Evolutionary conservation across 2,797 vertebrate genomes (phyloP).

Genomic region (Lagocephalus sceleratus): DNA sequence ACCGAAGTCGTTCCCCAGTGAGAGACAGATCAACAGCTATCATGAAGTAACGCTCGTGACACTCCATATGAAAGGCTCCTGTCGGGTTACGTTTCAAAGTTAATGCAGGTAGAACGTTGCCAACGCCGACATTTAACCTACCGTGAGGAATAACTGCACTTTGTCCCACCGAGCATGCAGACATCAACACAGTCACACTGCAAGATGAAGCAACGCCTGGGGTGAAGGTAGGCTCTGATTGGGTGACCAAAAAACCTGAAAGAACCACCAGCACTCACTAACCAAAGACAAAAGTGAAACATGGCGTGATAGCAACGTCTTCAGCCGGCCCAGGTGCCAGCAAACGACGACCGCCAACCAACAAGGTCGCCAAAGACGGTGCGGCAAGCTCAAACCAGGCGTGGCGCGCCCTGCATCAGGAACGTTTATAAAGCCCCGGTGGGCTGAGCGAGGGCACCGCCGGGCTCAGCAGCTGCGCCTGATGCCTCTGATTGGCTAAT

Average conservation of each 20-base stretch:
- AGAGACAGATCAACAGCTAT: conserved; percentile 50
- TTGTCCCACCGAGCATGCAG: conserved; percentile 5
- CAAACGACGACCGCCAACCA: conserved; percentile 49
- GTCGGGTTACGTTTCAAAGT: neutral
- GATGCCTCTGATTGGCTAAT: conserved; percentile 4
- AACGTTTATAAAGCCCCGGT: conserved; percentile 38
- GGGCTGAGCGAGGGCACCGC: neutral
- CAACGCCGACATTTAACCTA: conserved; percentile 8
- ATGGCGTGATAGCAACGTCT: conserved; percentile 57
- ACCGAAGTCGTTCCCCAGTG: conserved; percentile 32
- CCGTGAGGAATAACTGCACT: conserved; percentile 21
- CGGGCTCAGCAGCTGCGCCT: conserved; percentile 2
- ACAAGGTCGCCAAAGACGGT: neutral
- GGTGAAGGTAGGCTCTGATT: too few species aligned
- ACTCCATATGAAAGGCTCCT: conserved; percentile 56
- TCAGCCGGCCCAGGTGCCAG: conserved; percentile 33
- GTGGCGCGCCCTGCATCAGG: rapidly evolving
- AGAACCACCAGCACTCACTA: neutral
- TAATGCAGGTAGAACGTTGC: neutral
- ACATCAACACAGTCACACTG: conserved; percentile 45
- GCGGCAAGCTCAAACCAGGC: too few species aligned
- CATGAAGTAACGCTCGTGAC: conserved; percentile 60
- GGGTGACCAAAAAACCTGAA: neutral
- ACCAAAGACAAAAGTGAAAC: conserved; percentile 23
- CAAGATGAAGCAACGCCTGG: conserved; percentile 6